Percentiles rank a stretch among this genome's conserved stretches.
Evolutionary conservation across 2,113 vertebrate species (phyloP).

Genomic region (Collichthys lucidus): DNA sequence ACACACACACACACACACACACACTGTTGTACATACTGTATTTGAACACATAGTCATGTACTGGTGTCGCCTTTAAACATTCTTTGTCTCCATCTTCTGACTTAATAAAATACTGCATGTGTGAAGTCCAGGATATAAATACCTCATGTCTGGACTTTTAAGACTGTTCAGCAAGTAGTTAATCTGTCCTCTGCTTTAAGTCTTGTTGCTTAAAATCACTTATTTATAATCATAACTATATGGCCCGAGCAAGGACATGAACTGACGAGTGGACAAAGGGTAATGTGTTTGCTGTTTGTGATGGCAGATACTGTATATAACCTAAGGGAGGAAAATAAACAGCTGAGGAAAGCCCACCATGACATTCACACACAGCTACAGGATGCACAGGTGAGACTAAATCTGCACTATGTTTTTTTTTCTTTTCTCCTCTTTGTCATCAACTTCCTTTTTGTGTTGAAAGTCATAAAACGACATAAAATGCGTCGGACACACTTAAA

Average conservation of each 20-base stretch:
- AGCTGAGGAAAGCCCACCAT: slow-evolving; percentile 95
- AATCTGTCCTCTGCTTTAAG: neutral
- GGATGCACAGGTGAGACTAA: slow-evolving; percentile 90
- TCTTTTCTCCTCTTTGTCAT: neutral
- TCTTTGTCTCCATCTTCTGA: slow-evolving; percentile 70
- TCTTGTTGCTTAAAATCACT: neutral
- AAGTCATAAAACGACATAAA: neutral
- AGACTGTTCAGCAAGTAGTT: neutral
- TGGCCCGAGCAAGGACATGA: neutral
- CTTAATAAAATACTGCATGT: slow-evolving; percentile 37
- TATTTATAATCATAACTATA: neutral
- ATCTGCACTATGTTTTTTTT: neutral
- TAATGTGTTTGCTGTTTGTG: slow-evolving; percentile 20
- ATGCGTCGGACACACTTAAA: neutral
- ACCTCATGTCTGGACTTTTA: neutral
- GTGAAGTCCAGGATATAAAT: neutral
- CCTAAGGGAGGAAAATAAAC: slow-evolving; percentile 94
- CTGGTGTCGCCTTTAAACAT: neutral
- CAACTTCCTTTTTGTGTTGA: neutral
- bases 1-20: neutral
- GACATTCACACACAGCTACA: slow-evolving; percentile 95
- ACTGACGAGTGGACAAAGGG: neutral
- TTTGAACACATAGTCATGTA: neutral
- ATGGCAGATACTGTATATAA: slow-evolving; percentile 90
- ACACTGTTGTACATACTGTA: neutral